Base-by-base conservation (phyloP, 1,140 invertebrate species). In the Drosophila persimilis region DNA sequence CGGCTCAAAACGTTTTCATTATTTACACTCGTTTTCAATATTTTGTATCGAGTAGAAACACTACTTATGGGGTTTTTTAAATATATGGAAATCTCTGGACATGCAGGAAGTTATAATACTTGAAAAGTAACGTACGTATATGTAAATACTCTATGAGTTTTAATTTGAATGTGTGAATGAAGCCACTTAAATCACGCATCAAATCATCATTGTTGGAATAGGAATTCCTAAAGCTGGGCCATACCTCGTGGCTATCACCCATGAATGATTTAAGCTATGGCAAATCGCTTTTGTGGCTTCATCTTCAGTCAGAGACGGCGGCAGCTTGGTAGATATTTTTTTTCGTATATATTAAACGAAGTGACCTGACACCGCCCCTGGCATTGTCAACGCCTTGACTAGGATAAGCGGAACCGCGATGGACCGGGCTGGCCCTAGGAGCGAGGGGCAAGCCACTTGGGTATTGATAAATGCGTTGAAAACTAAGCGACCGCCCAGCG, bases 391-490 rank as follows among this genome's bases (percentile, higher is more conserved):
- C 81, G 81, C 75, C 76, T 71, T 60, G 48, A 29, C 24, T 45
- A 35, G 41, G 26, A 44, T n/a, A 39, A 39, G 35, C 35, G 35
- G 35, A 13, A 39, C 35, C 24, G 29, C 13, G 20, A n/a, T 11
- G 31, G 43, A 26, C 6, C 24, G 0, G 8, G 2, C 15, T n/a
- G 63, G 43, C 44, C 46, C 51, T 54, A 41, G 70, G 59, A 29
- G 44, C 35, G 62, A 46, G 39, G 44, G 22, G 22, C 48, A 45
- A 71, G 45, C 83, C 81, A 86, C 81, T 86, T 86, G 81, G 77
- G 83, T 81, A 86, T 86, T 86, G 83, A 86, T 86, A 86, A 86
- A 86, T 86, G 81, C 77, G 81, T 86, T 88, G 81, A 86, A 86
- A 81, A 88, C 77, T 86, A 88, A 86, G 81, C 74, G 81, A 86